These are phyloP conservation scores for Pandemis heparana DNA, from an alignment of 2,888 invertebrate genomes.

Conservation along the genomic window DNA sequence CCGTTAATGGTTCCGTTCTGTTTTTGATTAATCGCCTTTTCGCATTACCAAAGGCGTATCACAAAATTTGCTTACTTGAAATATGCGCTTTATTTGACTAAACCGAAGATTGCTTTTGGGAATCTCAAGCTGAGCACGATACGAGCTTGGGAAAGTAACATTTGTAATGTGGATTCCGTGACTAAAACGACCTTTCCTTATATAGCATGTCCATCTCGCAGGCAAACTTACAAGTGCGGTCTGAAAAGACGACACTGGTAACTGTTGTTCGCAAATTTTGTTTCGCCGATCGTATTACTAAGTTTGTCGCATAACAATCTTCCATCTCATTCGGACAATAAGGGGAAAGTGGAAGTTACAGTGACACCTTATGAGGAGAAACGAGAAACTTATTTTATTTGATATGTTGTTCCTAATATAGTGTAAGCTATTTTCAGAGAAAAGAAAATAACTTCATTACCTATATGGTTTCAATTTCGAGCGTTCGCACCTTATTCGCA, in stretches of 20 bases:
- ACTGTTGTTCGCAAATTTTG: background rate
- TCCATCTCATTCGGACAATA: slow-evolving; percentile 8
- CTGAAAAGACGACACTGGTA: background rate
- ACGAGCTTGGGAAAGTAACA: background rate
- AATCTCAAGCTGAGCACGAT: background rate
- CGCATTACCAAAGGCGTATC: background rate
- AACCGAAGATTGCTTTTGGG: background rate
- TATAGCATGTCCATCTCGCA: slow-evolving; percentile 18
- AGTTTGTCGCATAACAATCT: slow-evolving; percentile 7
- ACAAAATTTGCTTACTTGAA: background rate
- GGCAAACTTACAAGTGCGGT: slow-evolving; percentile 26
- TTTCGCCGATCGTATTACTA: background rate
- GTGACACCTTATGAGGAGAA: slow-evolving; percentile 4
- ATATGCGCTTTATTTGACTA: background rate
- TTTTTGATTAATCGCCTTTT: slow-evolving; percentile 17
- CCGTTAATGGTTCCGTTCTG: slow-evolving; percentile 16
- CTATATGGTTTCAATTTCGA: background rate
- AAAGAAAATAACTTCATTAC: background rate
- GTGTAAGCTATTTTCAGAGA: no score
- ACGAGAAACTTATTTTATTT: background rate
- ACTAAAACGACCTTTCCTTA: slow-evolving; percentile 30
- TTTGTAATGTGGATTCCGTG: slow-evolving; percentile 21
- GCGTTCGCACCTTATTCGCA: no score
- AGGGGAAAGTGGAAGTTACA: slow-evolving; percentile 32
- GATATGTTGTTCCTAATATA: background rate